phyloP scores from a whole-genome alignment of 2,113 vertebrate species.

The Leiothrix lutea region DNA sequence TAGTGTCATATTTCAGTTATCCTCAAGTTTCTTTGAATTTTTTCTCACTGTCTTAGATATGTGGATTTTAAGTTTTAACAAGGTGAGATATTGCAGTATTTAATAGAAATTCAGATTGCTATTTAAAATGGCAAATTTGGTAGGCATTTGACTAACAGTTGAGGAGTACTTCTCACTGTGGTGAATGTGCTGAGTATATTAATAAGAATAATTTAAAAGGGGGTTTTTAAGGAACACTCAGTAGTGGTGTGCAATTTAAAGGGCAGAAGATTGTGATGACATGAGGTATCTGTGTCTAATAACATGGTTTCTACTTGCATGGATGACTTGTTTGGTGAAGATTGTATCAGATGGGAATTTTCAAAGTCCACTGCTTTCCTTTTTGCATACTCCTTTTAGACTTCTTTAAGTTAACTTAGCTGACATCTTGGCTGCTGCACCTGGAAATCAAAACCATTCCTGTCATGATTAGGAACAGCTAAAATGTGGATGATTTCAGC shows the following conservation, averaged over 20 bases:
- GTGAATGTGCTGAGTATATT: background rate
- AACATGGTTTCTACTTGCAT: background rate
- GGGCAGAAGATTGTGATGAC: background rate
- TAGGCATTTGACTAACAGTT: background rate
- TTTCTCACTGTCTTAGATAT: background rate
- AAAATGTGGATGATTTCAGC: background rate
- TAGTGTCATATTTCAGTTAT: background rate
- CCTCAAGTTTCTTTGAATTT: background rate
- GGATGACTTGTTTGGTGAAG: background rate
- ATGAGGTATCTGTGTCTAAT: background rate
- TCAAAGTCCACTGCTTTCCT: background rate
- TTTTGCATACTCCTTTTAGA: background rate
- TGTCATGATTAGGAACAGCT: background rate
- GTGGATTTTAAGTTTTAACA: background rate
- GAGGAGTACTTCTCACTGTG: background rate
- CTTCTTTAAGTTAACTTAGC: background rate
- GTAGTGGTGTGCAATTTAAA: background rate
- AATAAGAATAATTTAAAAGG: background rate
- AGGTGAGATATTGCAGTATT: background rate
- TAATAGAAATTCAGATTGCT: background rate
- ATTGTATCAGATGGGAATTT: background rate
- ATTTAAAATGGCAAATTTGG: background rate
- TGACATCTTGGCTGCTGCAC: background rate
- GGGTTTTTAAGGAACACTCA: background rate
- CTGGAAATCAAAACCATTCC: background rate